Evolutionary conservation across 2,888 invertebrate genomes (phyloP), one percentile per base, ranked within the genome.

Genomic region (Calameuta filiformis): DNA sequence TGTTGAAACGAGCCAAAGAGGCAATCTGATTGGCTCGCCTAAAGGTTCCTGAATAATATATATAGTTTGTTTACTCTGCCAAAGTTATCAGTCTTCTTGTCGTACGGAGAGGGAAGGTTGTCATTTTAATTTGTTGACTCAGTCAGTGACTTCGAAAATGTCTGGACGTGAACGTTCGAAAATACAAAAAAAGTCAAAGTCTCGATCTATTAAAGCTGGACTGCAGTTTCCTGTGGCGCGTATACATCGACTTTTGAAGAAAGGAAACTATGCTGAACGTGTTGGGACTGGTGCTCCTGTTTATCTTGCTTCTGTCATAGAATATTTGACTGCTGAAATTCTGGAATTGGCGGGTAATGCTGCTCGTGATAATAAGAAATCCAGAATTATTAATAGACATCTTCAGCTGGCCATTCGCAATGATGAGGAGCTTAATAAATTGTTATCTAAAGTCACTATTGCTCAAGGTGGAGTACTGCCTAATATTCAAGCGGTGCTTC

Each of bases 391-490:
- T 79, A 94, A 94, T 11, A 90, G 94, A 68, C 94, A 94, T 86
- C 87, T 94, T n/a, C 94, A 94, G 87, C 85, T 94, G 81, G 94
- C 94, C 81, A 93, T 94, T 85, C 90, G 94, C 35, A 94, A 94
- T 85, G 94, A 94, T 87, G 94, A 94, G 84, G 94, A 94, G 83
- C 89, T 94, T 89, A 94, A 93, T 91, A 93, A 93, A 84, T 89
- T 94, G 33, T 87, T 94, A 73, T 91, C 92, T 4, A 94, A 94
- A 73, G 94, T 94, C n/a, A 94, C 94, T 78, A 94, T 94, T 84
- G 93, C 94, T 75, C 94, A 94, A 88, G 94, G 94, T 80, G 94
- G 94, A 87, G 94, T 94, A 4, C 89, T 94, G 85, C 74, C 35
- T 31, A 74, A 74, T 6, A 86, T 86, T 40, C 84, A 86, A 76